A percentile compares a stretch with the other conserved stretches of the same genome.
Conservation (phyloP, 2,113 vertebrate species). For the Melanotaenia duboulayi region DNA sequence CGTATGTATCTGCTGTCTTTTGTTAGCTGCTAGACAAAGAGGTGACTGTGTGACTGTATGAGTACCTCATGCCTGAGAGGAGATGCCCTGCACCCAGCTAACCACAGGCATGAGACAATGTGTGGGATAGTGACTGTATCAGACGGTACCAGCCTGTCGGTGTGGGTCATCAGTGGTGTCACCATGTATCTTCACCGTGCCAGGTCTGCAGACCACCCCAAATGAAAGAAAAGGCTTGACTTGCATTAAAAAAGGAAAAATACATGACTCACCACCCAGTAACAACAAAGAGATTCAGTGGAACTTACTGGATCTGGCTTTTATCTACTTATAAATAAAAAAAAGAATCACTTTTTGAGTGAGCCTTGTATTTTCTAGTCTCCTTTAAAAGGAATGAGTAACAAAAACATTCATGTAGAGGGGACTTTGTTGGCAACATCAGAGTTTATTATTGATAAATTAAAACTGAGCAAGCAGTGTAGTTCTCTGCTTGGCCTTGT, state of each 20-base stretch:
- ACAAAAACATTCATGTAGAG: no score
- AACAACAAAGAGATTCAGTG: slow-evolving; percentile 29
- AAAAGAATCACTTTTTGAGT: not conserved
- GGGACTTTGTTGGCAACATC: no score
- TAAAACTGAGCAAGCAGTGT: not conserved
- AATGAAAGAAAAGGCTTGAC: slow-evolving; percentile 36
- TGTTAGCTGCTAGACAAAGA: slow-evolving; percentile 68
- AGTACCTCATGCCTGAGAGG: slow-evolving; percentile 54
- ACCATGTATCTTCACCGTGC: slow-evolving; percentile 22
- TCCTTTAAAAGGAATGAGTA: not conserved
- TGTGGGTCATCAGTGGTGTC: slow-evolving; percentile 46
- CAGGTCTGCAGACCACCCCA: slow-evolving; percentile 50
- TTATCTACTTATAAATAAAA: slow-evolving; percentile 7
- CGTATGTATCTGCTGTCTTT: slow-evolving; percentile 33
- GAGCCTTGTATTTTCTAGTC: not conserved
- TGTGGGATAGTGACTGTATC: slow-evolving; percentile 44
- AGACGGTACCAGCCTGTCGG: slow-evolving; percentile 61
- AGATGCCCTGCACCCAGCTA: slow-evolving; percentile 33
- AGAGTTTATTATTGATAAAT: no score
- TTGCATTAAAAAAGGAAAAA: slow-evolving; percentile 32
- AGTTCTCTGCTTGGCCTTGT: not conserved
- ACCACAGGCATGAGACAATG: slow-evolving; percentile 8
- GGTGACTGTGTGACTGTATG: slow-evolving; percentile 39
- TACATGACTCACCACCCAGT: slow-evolving; percentile 42
- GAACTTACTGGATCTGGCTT: slow-evolving; percentile 10